Evolutionary conservation across 2,888 invertebrate species (phyloP), one percentile per base, ranked within the genome.

Genomic region (Cylindroiulus punctatus): DNA sequence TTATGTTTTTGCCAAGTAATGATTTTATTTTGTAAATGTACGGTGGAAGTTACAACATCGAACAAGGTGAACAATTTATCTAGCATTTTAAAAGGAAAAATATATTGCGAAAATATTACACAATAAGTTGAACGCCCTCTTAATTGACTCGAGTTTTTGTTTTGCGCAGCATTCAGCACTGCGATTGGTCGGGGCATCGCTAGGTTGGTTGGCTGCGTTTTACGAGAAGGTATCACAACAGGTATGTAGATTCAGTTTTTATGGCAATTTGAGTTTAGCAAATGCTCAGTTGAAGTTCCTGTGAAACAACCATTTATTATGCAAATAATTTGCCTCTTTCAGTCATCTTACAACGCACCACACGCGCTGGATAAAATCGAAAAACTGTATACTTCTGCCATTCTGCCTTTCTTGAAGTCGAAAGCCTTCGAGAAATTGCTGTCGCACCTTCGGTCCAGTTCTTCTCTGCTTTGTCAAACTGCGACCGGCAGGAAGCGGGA

Each of bases 91-190:
- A n/a, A n/a, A n/a, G n/a, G n/a, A n/a, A n/a, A n/a, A n/a, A n/a
- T n/a, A n/a, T n/a, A n/a, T n/a, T n/a, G n/a, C n/a, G n/a, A n/a
- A n/a, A n/a, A n/a, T 12, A 44, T 44, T 44, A 44, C 44, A 44
- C 44, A 44, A 8, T 14, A 44, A 12, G 44, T 44, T 12, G 44
- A 44, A 44, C 44, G n/a, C n/a, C n/a, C n/a, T n/a, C 14, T 19
- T 52, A n/a, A 40, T 40, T 40, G 26, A 40, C 42, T 1, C 44
- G 52, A 81, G 22, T 81, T 22, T 57, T 14, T n/a, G 22, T 85
- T 82, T 84, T 26, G 88, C 89, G 40, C 88, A 89, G 90, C 88
- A 89, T 87, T 88, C 90, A 19, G 88, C 88, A 17, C 87, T 89
- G 26, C 89, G 89, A 87, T 87, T 90, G 26, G 85, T 90, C 44